A percentile compares a stretch with the other conserved stretches of the same genome.
Conservation (phyloP, 2,888 invertebrate species). For the Leptinotarsa juncta region DNA sequence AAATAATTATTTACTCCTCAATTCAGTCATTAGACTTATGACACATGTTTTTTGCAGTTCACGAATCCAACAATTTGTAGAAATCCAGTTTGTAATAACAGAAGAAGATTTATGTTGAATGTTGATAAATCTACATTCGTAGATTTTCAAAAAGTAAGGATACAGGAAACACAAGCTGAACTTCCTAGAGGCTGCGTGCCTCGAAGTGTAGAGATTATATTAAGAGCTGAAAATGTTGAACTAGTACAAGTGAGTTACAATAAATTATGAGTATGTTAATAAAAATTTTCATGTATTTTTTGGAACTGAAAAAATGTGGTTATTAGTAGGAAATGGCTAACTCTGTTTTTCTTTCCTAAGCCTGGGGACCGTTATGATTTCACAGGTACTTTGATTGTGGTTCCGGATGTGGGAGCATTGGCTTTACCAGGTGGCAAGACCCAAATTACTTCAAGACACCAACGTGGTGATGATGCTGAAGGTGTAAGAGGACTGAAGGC, state of each 20-base stretch:
- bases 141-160: conserved; percentile 96
- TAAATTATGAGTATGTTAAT: conserved; percentile 1
- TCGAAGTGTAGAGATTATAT: conserved; percentile 92
- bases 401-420: conserved; percentile 93
- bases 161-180: conserved; percentile 98
- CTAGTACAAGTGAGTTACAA: conserved; percentile 82
- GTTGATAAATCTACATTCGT: conserved; percentile 95
- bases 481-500: conserved; percentile 69
- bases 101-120: conserved; percentile 89
- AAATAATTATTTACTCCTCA: too few species aligned
- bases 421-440: conserved; percentile 88
- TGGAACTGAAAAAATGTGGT: neutral
- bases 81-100: conserved; percentile 95
- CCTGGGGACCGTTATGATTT: conserved; percentile 89
- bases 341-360: conserved; percentile 57
- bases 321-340: neutral
- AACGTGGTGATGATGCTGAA: conserved; percentile 77
- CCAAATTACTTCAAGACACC: conserved; percentile 82
- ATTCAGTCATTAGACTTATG: too few species aligned
- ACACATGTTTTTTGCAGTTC: conserved; percentile 69
- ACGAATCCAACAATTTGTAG: conserved; percentile 95
- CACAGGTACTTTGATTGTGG: conserved; percentile 95
- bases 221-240: conserved; percentile 96
- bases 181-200: conserved; percentile 97
- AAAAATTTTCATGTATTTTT: neutral